These are phyloP conservation scores for Nasonia oneida DNA, from an alignment of 2,888 invertebrate genomes.

Conservation along the genomic window DNA sequence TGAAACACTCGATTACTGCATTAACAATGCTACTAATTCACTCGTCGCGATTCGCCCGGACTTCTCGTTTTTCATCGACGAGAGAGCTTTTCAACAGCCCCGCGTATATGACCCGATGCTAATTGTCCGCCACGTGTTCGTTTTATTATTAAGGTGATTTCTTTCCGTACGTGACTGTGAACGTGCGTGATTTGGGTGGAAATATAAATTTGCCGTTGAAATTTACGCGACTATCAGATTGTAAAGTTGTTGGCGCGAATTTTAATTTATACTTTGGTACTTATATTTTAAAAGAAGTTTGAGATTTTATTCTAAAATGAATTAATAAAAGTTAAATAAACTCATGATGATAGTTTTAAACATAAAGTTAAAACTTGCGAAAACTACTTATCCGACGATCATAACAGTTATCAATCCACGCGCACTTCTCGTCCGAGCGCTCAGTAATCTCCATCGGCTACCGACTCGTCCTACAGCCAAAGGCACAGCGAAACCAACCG, in stretches of 20 bases:
- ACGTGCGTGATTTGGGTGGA: no score
- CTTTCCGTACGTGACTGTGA: slow-evolving; percentile 17
- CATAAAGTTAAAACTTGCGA: neutral
- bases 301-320: no score
- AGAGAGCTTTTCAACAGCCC: slow-evolving; percentile 15
- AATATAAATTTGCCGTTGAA: no score
- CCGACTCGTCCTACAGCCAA: neutral
- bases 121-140: slow-evolving; percentile 33
- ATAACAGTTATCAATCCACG: neutral
- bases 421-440: neutral
- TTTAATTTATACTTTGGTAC: no score
- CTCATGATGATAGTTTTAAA: no score
- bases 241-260: no score
- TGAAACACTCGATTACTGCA: slow-evolving; percentile 77
- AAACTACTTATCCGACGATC: slow-evolving; percentile 2
- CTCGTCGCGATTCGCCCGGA: slow-evolving; percentile 34
- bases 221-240: no score
- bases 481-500: slow-evolving; percentile 39
- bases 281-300: no score
- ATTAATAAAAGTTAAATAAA: no score
- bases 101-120: neutral
- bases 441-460: neutral
- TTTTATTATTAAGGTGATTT: slow-evolving; percentile 15
- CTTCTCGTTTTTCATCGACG: slow-evolving; percentile 12
- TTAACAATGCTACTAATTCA: slow-evolving; percentile 76